Evolutionary conservation across 2,113 vertebrate genomes (phyloP).

Genomic region (Malurus cyaneus): DNA sequence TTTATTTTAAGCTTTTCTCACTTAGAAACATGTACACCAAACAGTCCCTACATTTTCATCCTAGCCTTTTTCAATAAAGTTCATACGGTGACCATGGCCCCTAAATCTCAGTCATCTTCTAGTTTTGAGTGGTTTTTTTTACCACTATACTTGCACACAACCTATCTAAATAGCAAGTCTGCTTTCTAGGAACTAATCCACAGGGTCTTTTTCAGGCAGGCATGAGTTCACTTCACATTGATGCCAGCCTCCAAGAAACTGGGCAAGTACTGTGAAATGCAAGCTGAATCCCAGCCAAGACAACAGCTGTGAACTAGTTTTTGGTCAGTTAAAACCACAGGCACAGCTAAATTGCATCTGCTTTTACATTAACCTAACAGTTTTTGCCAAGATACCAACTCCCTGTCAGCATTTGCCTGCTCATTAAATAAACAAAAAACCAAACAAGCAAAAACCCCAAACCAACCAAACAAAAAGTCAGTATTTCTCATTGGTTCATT

Average conservation of each 20-base stretch:
- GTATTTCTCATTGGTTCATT: background rate
- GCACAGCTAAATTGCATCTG: background rate
- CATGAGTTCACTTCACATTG: background rate
- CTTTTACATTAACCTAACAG: background rate
- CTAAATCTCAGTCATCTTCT: background rate
- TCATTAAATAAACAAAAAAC: background rate
- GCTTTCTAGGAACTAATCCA: background rate
- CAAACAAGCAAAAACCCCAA: background rate
- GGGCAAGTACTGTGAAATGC: background rate
- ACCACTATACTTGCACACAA: background rate
- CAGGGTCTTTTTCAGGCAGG: background rate
- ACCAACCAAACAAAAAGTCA: background rate
- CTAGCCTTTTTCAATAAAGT: background rate
- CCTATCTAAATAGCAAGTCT: background rate
- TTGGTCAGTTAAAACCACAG: background rate
- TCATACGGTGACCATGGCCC: background rate
- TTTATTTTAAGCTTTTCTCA: background rate
- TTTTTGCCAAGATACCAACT: background rate
- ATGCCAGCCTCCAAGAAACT: background rate
- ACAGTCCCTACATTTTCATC: background rate
- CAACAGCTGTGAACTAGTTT: background rate
- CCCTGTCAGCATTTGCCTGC: background rate
- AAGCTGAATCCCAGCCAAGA: background rate
- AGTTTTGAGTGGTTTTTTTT: background rate
- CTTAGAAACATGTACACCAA: background rate